phyloP scores from a whole-genome alignment of 2,113 vertebrate genomes.

The Hirundichthys speculiger region DNA sequence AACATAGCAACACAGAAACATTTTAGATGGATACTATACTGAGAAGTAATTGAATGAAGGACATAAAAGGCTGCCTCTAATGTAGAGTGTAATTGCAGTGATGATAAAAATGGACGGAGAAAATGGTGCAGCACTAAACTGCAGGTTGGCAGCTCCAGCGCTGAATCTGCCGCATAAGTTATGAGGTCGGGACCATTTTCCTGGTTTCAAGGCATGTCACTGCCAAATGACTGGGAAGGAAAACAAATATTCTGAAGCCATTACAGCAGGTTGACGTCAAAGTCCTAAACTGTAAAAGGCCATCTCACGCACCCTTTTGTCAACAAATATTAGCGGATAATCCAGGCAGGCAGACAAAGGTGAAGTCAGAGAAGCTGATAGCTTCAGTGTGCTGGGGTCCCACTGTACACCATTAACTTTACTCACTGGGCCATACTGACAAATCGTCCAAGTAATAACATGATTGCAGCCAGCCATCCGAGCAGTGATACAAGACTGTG shows the following conservation, averaged over 20 bases:
- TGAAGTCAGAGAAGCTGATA: conserved; percentile 6
- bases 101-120: conserved; percentile 35
- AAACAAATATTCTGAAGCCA: conserved; percentile 67
- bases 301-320: conserved; percentile 35
- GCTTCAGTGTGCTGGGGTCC: not conserved
- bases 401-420: conserved; percentile 46
- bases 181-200: conserved; percentile 59
- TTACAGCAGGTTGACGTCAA: conserved; percentile 61
- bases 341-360: not conserved
- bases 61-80: conserved; percentile 29
- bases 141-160: conserved; percentile 46
- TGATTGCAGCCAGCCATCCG: conserved; percentile 39
- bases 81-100: conserved; percentile 24
- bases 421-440: conserved; percentile 37
- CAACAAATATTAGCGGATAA: conserved; percentile 13
- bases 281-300: conserved; percentile 47
- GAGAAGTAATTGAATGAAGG: conserved; percentile 16
- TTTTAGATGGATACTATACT: not conserved
- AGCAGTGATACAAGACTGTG: conserved; percentile 43
- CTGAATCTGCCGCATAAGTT: conserved; percentile 50
- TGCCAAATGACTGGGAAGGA: conserved; percentile 38
- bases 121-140: conserved; percentile 49
- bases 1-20: conserved; percentile 7
- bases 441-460: conserved; percentile 55
- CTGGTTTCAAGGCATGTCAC: conserved; percentile 55